Base-by-base conservation (phyloP, 2,888 invertebrate genomes). In the Platynereis dumerilii region DNA sequence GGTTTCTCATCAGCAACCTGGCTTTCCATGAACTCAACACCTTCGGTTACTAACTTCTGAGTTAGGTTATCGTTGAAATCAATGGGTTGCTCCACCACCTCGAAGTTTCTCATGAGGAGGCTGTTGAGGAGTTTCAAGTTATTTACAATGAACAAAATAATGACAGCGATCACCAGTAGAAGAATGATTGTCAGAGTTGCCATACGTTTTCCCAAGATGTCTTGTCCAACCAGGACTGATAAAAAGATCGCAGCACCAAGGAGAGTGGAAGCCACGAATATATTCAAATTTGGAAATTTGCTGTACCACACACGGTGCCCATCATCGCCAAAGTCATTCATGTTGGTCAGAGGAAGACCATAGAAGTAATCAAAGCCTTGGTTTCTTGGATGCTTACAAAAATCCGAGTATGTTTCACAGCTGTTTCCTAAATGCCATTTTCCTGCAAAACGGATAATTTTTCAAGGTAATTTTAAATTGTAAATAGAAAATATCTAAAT, bases 351-450 rank as follows among this genome's bases (percentile, higher is more conserved):
- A 17, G 83, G 82, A n/a, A 80, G 61, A 1, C 85, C 85, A 70
- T 82, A 85, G 72, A 82, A 85, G 62, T 79, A 76, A 69, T 85
- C 82, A 72, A 85, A 85, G 20, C 85, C 85, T 57, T 84, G 84
- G 12, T 75, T 78, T 34, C 79, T 63, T 1, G 85, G 85, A 67
- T 84, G 83, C 55, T 78, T 78, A 42, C 77, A 75, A 56, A 73
- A 71, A 67, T 83, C 82, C 2, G 76, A 76, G 27, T 64, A 65
- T 2, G 42, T 62, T n/a, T 70, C 69, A 61, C 80, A 78, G 67
- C 79, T 76, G 48, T 78, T 60, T 7, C 87, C 87, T 58, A 86
- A 74, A 74, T 87, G 87, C 87, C 87, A 87, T 75, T 87, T 87
- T 17, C 86, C 86, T 74, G 78, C 66, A 15, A 42, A 7, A 39